Evolutionary conservation across 2,113 vertebrate genomes (phyloP).

Genomic region (Stercorarius parasiticus): DNA sequence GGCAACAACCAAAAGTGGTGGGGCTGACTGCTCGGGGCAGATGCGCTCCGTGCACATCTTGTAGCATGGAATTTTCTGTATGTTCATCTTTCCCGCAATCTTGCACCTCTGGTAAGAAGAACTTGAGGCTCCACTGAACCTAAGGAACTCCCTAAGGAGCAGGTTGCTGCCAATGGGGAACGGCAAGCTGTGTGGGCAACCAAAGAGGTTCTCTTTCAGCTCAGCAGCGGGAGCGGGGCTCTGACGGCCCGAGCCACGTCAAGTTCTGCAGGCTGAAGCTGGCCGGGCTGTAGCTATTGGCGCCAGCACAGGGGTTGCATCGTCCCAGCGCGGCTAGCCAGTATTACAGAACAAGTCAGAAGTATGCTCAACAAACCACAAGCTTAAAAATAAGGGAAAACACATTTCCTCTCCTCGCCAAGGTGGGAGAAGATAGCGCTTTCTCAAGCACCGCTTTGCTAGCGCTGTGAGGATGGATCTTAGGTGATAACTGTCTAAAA

Average conservation of each 20-base stretch:
- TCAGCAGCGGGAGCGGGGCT: rapidly evolving
- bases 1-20: rapidly evolving
- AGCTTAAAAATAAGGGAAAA: constrained; percentile 38
- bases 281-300: neutral
- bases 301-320: neutral
- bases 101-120: neutral
- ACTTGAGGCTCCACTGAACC: rapidly evolving
- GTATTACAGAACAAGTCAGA: constrained; percentile 29
- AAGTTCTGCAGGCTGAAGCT: neutral
- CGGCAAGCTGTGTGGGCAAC: rapidly evolving
- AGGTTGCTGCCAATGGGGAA: neutral
- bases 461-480: neutral
- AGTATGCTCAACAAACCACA: constrained; percentile 30
- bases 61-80: rapidly evolving
- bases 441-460: neutral
- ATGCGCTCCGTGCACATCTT: neutral
- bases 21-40: neutral
- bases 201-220: neutral
- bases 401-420: neutral
- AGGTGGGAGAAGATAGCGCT: neutral
- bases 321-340: rapidly evolving
- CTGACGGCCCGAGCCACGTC: rapidly evolving
- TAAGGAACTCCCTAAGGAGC: neutral
- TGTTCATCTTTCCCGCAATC: neutral
- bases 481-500: neutral